A percentile compares a stretch with the other conserved stretches of the same genome.
Conservation (phyloP, 2,113 vertebrate species). For the Macquaria ambigua region DNA sequence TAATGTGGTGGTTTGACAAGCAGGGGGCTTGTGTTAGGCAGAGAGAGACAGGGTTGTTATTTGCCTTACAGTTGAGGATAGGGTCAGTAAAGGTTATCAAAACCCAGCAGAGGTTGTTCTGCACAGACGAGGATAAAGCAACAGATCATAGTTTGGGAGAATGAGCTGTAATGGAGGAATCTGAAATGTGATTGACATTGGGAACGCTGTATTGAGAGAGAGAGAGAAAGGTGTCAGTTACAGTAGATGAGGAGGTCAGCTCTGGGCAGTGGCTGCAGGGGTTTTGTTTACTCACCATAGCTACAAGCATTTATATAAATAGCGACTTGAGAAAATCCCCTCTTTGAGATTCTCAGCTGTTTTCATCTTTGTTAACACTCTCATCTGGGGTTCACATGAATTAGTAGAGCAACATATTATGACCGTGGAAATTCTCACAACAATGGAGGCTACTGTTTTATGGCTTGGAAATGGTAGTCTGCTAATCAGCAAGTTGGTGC, state of each 20-base stretch:
- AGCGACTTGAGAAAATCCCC: conserved; percentile 44
- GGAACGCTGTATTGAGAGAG: conserved; percentile 1
- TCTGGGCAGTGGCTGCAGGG: conserved; percentile 25
- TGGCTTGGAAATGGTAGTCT: conserved; percentile 11
- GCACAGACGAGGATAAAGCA: conserved; percentile 33
- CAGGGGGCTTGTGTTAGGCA: conserved; percentile 43
- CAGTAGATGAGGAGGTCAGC: conserved; percentile 47
- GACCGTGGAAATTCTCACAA: conserved; percentile 30
- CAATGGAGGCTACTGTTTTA: conserved; percentile 47
- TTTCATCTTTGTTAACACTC: conserved; percentile 33
- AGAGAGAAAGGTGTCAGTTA: conserved; percentile 22
- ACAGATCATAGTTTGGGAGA: conserved; percentile 1
- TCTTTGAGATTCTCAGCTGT: conserved; percentile 57
- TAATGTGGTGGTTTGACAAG: conserved; percentile 61
- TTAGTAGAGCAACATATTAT: conserved; percentile 23
- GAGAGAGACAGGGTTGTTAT: conserved; percentile 56
- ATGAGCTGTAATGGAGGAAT: conserved; percentile 22
- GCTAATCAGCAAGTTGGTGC: conserved; percentile 53
- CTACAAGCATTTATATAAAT: conserved; percentile 55
- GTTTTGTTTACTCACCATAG: conserved; percentile 50
- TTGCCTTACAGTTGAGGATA: conserved; percentile 48
- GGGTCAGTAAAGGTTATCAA: conserved; percentile 57
- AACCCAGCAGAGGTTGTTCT: conserved; percentile 47
- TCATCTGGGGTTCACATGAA: conserved; percentile 34
- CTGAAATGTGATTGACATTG: conserved; percentile 23